phyloP scores from a whole-genome alignment of 2,113 vertebrate species.

The Gavia stellata region DNA sequence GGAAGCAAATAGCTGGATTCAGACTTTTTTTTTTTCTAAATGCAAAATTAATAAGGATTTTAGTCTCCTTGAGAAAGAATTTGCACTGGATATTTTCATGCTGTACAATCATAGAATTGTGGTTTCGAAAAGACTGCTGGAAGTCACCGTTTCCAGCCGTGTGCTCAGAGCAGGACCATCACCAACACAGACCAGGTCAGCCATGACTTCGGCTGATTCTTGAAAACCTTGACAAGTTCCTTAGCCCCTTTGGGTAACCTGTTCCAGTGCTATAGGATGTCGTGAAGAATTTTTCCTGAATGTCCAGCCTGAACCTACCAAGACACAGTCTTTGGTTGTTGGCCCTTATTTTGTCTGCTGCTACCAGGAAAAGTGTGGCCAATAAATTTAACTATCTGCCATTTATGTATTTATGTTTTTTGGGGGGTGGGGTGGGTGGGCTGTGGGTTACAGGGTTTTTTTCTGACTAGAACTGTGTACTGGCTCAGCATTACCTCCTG shows the following conservation, averaged over 20 bases:
- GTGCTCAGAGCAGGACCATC: not conserved
- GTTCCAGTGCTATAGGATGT: not conserved
- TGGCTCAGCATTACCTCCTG: not conserved
- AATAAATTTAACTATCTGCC: not conserved
- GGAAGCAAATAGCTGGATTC: not conserved
- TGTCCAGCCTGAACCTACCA: not conserved
- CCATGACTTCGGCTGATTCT: not conserved
- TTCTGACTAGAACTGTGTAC: not conserved
- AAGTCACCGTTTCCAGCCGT: not conserved
- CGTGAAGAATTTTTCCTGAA: not conserved
- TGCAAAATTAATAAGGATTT: not conserved
- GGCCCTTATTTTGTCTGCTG: not conserved
- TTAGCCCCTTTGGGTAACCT: not conserved
- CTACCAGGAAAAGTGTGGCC: not conserved
- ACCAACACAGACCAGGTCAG: not conserved
- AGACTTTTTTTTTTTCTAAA: not conserved
- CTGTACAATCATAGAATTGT: not conserved
- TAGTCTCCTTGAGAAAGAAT: not conserved
- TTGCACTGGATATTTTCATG: not conserved
- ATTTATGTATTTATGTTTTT: not conserved
- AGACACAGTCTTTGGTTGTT: not conserved
- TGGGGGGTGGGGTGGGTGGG: accelerated
- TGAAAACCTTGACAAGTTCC: not conserved
- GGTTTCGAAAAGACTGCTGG: not conserved
- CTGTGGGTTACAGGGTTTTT: not conserved